Evolutionary conservation across 2,888 invertebrate species (phyloP), one percentile per base, ranked within the genome.

Genomic region (Zelleria hepariella): DNA sequence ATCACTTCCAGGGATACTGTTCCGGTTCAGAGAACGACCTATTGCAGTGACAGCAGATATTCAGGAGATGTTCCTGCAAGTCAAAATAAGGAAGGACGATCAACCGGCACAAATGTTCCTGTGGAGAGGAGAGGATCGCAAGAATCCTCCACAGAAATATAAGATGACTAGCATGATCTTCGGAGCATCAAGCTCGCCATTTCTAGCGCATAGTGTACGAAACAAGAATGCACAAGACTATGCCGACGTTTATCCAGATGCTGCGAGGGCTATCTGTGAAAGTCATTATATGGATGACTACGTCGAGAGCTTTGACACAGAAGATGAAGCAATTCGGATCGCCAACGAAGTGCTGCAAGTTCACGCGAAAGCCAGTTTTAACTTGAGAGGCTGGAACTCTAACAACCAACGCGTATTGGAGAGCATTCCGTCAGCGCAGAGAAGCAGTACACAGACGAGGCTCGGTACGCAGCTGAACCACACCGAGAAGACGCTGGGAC

Each of bases 21-120:
- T n/a, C n/a, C n/a, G n/a, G n/a, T 27, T 27, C 27, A 4, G 27
- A 27, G 5, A 27, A 27, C 27, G 7, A 4, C 4, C 4, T 7
- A 27, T 27, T 7, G 27, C 27, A 27, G 27, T 27, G 7, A 27
- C 27, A 7, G 27, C 27, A 4, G 27, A 27, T 27, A 4, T 27
- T 4, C 4, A 27, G 5, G 72, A 77, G 56, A 75, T 77, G 74
- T 75, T 74, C 54, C 61, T 68, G 4, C 73, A 70, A 47, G 60
- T 76, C 0, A 63, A 63, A 8, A 68, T 77, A 1, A 20, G 57
- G 0, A 54, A 61, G 8, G 64, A 64, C 8, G 74, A 75, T 59
- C 67, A 68, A 48, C 59, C 62, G 55, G 64, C 47, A 56, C 67
- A 0, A 70, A 71, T 60, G 32, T 68, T 15, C 69, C 68, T 63